Evolutionary conservation across 2,797 vertebrate species (phyloP), one percentile per base, ranked within the genome.

Genomic region (Amblyopsis hoosieri): DNA sequence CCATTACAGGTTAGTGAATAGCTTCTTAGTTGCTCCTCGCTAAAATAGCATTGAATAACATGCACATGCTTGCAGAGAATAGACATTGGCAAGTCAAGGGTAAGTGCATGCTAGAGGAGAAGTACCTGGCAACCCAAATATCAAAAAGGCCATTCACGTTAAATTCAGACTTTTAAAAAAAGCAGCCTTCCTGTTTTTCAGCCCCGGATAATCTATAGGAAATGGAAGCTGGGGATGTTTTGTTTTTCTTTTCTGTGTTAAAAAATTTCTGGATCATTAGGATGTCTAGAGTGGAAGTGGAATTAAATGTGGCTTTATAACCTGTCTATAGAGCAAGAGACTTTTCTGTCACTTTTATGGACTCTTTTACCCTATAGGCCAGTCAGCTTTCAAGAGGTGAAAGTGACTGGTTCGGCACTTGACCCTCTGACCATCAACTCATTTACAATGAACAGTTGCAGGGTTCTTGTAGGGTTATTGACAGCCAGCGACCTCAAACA

Each of bases 41-140:
- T 68, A 37, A 9, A 70, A 12, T 37, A 74, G 61, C 71, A 71
- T 75, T 82, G 64, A 85, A 52, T 62, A 60, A 75, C 60, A 11
- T 62, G 62, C 42, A 55, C 54, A 66, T 54, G 70, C 53, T 63
- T 51, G 55, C 45, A 45, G 62, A 80, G 54, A 80, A 69, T 19
- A 61, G 4, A 13, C 58, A 2, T 54, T 31, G 15, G 52, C 56
- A 54, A 80, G 72, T 80, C 68, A 56, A 64, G 45, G 47, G 56
- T 52, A 77, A 69, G 71, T 68, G 76, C 79, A 85, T 85, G 71
- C 79, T 80, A 76, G 71, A 71, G 69, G n/a, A 51, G 62, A 64
- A 74, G 11, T 65, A 81, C 79, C 82, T 80, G 80, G 76, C 85
- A 90, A 86, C 86, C 68, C 56, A 75, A 74, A 89, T 89, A 84